Evolutionary conservation across 2,113 vertebrate genomes (phyloP), one percentile per base, ranked within the genome.

Genomic region (Probosciger aterrimus): DNA sequence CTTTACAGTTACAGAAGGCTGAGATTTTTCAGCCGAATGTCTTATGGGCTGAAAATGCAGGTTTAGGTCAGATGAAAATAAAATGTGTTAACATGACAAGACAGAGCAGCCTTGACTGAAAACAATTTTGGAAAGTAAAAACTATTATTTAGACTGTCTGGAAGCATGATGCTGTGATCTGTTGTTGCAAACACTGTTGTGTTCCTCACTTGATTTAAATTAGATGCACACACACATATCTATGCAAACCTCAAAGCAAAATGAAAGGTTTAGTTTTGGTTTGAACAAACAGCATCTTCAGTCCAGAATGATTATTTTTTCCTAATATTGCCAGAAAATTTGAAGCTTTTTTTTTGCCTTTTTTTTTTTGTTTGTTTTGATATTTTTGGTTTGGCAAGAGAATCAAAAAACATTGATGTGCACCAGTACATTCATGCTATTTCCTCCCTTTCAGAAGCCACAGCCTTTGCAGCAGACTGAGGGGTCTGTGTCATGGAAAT

Each of bases 401-500:
- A 91, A 92, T 76, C 4, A 79, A 50, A 95, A 95, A 91, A 60
- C 60, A 73, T 8, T 68, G 94, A 96, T 91, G 91, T 93, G 95
- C 93, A 92, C 86, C 95, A 97, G 77, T 89, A 92, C 91, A 79
- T 91, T 95, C 70, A 65, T 85, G 96, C 89, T 88, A 90, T 96
- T 96, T 96, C 92, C 96, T 94, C 95, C 44, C 62, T 86, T 57
- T 69, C 69, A 3, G 83, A 96, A 95, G 80, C 95, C 95, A 92
- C 96, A 96, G 88, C 24, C 82, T 92, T 73, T 97, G 82, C 73
- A 90, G 69, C 47, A 79, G 88, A 57, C 93, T 63, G 74, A 96
- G 80, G 93, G 95, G 96, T 96, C 93, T 93, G 90, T 96, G 91
- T 92, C 88, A 90, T 95, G 92, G 89, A 95, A 95, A 82, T 16